Evolutionary conservation across 92 coral and sea anemone genomes (phyloP).

Genomic region (Porites lobata): DNA sequence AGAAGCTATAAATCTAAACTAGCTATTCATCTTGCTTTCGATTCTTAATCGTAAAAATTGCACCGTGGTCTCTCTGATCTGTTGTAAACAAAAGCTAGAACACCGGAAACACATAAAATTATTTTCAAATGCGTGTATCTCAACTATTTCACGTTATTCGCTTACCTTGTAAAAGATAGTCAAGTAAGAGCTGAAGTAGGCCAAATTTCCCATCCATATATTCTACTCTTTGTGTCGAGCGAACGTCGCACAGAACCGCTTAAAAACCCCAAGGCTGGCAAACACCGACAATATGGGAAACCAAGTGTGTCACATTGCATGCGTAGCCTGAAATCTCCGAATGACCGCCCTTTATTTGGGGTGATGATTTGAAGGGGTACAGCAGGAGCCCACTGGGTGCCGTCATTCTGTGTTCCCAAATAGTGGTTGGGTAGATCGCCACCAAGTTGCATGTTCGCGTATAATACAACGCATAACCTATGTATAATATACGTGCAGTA

Average conservation of each 20-base stretch:
- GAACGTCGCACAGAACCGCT: no score
- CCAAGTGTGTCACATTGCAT: not conserved
- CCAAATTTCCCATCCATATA: conserved; percentile 33
- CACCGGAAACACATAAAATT: not conserved
- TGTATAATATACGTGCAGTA: no score
- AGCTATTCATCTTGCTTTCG: not conserved
- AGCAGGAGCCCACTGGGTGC: no score
- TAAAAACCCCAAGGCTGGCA: no score
- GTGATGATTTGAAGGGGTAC: no score
- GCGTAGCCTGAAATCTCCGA: not conserved
- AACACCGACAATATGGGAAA: no score
- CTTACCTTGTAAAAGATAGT: conserved; percentile 1
- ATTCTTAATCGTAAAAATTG: not conserved
- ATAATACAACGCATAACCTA: no score
- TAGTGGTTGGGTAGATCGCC: no score
- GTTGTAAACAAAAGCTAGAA: no score
- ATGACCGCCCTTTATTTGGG: no score
- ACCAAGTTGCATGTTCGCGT: no score
- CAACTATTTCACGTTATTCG: not conserved
- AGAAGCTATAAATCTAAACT: not conserved
- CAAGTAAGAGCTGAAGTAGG: not conserved
- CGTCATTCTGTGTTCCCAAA: no score
- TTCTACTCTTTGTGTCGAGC: not conserved
- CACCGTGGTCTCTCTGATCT: not conserved
- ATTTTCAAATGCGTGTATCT: not conserved